Percentiles rank a stretch among this genome's conserved stretches.
Evolutionary conservation across 2,113 vertebrate species (phyloP).

Genomic region (Menidia beryllina): DNA sequence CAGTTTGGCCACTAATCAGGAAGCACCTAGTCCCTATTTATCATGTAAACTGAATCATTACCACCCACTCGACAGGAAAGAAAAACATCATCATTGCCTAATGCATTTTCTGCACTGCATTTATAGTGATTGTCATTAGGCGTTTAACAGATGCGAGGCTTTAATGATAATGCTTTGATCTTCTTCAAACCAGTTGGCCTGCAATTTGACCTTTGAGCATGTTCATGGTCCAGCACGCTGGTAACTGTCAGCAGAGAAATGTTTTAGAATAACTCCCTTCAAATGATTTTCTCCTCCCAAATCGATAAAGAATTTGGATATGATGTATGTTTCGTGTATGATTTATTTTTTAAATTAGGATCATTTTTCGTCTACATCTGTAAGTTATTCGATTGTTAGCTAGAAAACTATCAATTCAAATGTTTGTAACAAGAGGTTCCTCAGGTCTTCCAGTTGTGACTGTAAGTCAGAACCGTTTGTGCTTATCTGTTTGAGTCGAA

Average conservation of each 20-base stretch:
- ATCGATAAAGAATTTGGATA: background rate
- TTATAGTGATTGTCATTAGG: slow-evolving; percentile 56
- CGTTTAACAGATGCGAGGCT: slow-evolving; percentile 63
- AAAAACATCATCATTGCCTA: slow-evolving; percentile 78
- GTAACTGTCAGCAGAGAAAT: slow-evolving; percentile 17
- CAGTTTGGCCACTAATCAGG: slow-evolving; percentile 79
- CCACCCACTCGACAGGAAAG: slow-evolving; percentile 85
- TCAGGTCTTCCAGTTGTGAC: no score
- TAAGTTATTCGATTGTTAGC: background rate
- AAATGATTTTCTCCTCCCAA: background rate
- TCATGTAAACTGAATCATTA: slow-evolving; percentile 82
- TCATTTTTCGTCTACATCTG: background rate
- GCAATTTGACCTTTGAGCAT: slow-evolving; percentile 45
- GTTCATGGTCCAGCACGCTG: slow-evolving; percentile 1
- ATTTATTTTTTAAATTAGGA: background rate
- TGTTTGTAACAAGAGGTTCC: no score
- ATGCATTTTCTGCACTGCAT: slow-evolving; percentile 67
- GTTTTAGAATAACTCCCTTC: slow-evolving; percentile 1
- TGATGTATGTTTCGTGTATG: background rate
- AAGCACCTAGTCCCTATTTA: slow-evolving; percentile 74
- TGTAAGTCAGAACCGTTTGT: no score
- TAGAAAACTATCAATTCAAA: background rate
- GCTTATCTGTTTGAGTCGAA: no score
- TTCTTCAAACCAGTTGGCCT: slow-evolving; percentile 42
- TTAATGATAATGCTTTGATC: slow-evolving; percentile 77